Percentiles rank a stretch among this genome's conserved stretches.
Evolutionary conservation across 2,888 invertebrate genomes (phyloP).

Genomic region (Oscheius myriophilus): DNA sequence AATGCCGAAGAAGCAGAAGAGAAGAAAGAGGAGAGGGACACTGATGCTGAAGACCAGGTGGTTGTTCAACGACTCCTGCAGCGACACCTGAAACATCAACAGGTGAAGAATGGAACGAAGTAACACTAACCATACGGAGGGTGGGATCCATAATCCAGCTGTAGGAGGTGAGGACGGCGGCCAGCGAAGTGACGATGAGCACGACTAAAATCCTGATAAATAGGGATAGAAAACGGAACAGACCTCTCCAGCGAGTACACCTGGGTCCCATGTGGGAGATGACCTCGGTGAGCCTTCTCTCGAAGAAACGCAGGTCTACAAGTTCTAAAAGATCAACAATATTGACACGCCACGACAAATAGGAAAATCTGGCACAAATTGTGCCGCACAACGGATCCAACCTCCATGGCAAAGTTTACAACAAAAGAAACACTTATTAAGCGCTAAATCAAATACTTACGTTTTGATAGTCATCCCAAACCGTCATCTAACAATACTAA

Average conservation of each 20-base stretch:
- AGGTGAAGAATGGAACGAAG: not conserved
- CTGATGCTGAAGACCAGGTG: constrained; percentile 93
- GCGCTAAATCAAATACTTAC: too few relatives aligned
- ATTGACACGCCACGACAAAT: constrained; percentile 19
- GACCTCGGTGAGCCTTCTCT: constrained; percentile 93
- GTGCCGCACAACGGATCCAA: too few relatives aligned
- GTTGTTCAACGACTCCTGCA: constrained; percentile 89
- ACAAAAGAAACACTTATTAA: too few relatives aligned
- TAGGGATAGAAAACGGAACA: constrained; percentile 3
- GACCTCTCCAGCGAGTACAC: constrained; percentile 84
- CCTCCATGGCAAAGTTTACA: too few relatives aligned
- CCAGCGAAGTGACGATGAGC: constrained; percentile 85
- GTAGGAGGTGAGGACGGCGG: constrained; percentile 92
- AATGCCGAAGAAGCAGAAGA: constrained; percentile 84
- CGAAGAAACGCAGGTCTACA: constrained; percentile 92
- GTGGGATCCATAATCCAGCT: constrained; percentile 94
- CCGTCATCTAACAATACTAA: too few relatives aligned
- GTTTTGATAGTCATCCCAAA: too few relatives aligned
- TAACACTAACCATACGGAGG: constrained; percentile 79
- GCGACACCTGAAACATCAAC: constrained; percentile 61
- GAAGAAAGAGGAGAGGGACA: constrained; percentile 80
- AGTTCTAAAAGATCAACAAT: too few relatives aligned
- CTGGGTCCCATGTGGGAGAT: constrained; percentile 93
- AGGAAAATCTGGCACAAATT: not conserved
- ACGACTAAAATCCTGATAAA: constrained; percentile 80